Conservation (phyloP, 2,797 vertebrate species). For the Eulemur albifrons region DNA sequence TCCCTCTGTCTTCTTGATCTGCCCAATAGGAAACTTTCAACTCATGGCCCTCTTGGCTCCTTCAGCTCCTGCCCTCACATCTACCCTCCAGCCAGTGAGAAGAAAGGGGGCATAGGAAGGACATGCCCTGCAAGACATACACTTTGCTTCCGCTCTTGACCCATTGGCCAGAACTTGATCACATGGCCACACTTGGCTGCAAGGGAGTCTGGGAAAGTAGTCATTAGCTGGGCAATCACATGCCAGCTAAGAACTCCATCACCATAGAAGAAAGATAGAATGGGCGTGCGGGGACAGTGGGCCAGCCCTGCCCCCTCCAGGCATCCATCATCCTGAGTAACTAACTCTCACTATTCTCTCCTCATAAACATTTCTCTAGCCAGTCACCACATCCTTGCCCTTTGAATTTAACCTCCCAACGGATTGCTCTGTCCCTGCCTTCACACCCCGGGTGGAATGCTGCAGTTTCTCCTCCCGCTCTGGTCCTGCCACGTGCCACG, state of each 20-base stretch:
- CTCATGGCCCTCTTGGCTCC: background rate
- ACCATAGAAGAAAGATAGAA: background rate
- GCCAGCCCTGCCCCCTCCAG: background rate
- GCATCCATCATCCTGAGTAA: background rate
- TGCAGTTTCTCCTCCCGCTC: background rate
- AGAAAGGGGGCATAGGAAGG: background rate
- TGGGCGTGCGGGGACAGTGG: background rate
- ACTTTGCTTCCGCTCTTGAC: background rate
- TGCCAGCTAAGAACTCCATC: background rate
- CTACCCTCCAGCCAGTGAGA: background rate
- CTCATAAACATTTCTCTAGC: background rate
- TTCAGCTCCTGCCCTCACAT: background rate
- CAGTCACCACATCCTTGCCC: constrained; percentile 25
- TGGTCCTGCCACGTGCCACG: background rate
- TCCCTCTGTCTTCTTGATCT: background rate
- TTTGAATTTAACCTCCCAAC: background rate
- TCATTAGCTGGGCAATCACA: background rate
- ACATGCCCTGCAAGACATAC: rapidly evolving
- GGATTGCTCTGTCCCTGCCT: background rate
- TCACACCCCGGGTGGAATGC: background rate
- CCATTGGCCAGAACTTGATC: background rate
- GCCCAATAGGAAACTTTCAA: background rate
- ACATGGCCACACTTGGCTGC: background rate
- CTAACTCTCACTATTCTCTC: rapidly evolving
- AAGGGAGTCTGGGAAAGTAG: background rate